Percentiles rank a stretch among this genome's conserved stretches.
Evolutionary conservation across 2,113 vertebrate genomes (phyloP).

Genomic region (Oenanthe melanoleuca): DNA sequence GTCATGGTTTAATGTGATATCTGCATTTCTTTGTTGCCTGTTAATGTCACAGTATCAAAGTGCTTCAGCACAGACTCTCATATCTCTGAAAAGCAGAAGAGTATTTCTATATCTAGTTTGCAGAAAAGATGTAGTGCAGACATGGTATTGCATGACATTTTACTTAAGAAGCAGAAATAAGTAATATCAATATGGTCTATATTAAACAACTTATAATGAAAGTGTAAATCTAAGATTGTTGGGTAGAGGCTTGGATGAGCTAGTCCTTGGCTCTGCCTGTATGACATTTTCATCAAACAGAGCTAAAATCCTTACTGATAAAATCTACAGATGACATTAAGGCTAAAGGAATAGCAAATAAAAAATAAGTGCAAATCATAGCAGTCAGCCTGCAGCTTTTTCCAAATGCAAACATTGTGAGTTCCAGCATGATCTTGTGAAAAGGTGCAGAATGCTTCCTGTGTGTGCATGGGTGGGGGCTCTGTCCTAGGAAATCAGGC

Average conservation of each 20-base stretch:
- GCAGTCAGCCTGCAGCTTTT: not conserved
- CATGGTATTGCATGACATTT: not conserved
- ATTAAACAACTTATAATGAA: not conserved
- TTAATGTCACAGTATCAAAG: conserved; percentile 16
- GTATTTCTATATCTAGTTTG: not conserved
- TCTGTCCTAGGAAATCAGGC: not conserved
- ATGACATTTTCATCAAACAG: not conserved
- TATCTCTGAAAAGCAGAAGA: not conserved
- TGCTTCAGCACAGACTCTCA: not conserved
- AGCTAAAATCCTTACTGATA: not conserved
- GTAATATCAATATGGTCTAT: not conserved
- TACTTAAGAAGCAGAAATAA: conserved; percentile 21
- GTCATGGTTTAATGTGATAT: not conserved
- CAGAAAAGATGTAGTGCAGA: not conserved
- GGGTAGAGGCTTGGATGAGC: not conserved
- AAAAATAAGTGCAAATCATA: not conserved
- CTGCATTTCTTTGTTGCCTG: conserved; percentile 27
- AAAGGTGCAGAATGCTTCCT: not conserved
- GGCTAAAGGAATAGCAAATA: not conserved
- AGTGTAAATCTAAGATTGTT: not conserved
- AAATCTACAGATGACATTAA: not conserved
- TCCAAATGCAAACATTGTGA: not conserved
- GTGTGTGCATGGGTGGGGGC: accelerated
- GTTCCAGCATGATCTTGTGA: not conserved
- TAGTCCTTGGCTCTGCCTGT: not conserved